A percentile compares a stretch with the other conserved stretches of the same genome.
These are phyloP conservation scores for Numenius phaeopus DNA, from an alignment of 2,797 vertebrate species.

Conservation along the genomic window DNA sequence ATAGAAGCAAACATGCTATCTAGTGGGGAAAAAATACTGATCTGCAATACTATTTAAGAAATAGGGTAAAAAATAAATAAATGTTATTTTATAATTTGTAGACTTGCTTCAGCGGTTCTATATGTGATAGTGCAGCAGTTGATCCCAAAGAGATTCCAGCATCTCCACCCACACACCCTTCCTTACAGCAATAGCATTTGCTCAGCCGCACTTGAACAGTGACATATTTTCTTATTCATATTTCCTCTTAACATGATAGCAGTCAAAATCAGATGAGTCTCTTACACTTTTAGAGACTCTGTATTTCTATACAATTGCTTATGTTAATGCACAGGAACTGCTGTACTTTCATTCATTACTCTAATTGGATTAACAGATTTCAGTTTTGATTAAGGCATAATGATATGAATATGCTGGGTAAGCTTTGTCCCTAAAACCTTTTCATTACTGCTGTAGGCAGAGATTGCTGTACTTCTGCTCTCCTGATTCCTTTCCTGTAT, in stretches of 20 bases:
- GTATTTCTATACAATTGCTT: neutral
- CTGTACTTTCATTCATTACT: neutral
- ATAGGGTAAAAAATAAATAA: neutral
- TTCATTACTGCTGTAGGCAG: neutral
- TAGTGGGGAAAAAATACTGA: neutral
- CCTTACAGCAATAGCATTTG: neutral
- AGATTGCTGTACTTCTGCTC: neutral
- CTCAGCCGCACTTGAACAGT: neutral
- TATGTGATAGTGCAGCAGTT: neutral
- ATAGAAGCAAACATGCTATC: neutral
- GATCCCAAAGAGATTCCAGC: constrained; percentile 3
- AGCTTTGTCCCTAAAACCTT: neutral
- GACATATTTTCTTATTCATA: neutral
- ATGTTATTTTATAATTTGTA: neutral
- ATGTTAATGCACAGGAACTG: neutral
- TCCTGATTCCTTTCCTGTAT: neutral
- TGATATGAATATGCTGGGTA: neutral
- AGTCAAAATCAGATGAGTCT: neutral
- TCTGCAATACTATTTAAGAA: neutral
- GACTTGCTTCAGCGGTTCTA: neutral
- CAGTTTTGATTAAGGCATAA: neutral
- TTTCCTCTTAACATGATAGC: neutral
- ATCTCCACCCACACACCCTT: neutral
- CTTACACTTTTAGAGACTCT: neutral
- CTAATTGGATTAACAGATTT: neutral